These are phyloP conservation scores for Heliconius erato DNA, from an alignment of 2,888 invertebrate species.

Conservation along the genomic window DNA sequence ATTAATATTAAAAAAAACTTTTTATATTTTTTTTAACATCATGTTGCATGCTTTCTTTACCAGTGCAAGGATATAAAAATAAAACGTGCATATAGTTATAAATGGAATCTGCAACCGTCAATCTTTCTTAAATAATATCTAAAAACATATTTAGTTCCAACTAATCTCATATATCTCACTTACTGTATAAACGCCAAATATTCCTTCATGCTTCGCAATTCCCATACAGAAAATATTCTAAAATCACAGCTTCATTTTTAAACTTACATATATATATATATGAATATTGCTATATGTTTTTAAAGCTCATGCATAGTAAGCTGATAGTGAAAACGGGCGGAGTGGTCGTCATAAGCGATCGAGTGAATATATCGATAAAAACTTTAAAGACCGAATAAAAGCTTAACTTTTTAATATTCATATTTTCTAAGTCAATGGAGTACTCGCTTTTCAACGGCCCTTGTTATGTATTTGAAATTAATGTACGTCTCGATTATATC, in stretches of 20 bases:
- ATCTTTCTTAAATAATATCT: neutral
- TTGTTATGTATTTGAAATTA: slow-evolving; percentile 13
- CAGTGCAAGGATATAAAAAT: too few relatives aligned
- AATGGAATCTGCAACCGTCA: too few relatives aligned
- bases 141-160: neutral
- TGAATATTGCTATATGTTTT: slow-evolving; percentile 23
- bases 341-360: slow-evolving; percentile 6
- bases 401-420: slow-evolving; percentile 30
- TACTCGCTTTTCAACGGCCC: slow-evolving; percentile 9
- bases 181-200: neutral
- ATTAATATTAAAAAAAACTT: too few relatives aligned
- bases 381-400: slow-evolving; percentile 23
- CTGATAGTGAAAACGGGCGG: slow-evolving; percentile 9
- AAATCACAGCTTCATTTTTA: slow-evolving; percentile 16
- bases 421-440: slow-evolving; percentile 12
- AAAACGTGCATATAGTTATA: too few relatives aligned
- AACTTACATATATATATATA: slow-evolving; percentile 3
- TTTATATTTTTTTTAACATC: too few relatives aligned
- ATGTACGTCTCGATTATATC: slow-evolving; percentile 13
- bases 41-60: too few relatives aligned
- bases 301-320: slow-evolving; percentile 16
- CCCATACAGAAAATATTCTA: neutral
- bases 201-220: neutral
- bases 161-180: neutral
- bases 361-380: slow-evolving; percentile 18